Evolutionary conservation across 2,797 vertebrate genomes (phyloP), one percentile per base, ranked within the genome.

Genomic region (Nothura maculosa): DNA sequence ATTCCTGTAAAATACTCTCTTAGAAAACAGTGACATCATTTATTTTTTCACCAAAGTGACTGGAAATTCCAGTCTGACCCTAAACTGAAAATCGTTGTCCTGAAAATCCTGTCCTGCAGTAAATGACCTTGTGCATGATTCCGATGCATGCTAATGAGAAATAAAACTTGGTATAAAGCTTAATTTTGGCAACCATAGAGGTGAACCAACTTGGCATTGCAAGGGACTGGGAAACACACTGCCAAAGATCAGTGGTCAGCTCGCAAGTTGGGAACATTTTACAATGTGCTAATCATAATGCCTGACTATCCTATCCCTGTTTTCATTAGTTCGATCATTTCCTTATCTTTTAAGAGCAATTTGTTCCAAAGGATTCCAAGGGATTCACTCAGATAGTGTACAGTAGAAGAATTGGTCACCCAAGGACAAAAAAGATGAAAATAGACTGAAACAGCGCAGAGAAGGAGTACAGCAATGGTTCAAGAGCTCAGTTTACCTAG

Each of bases 11-110:
- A 60, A 12, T 18, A 66, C 17, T 34, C 12, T 73, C 16, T 47
- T 76, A 25, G 60, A 91, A 83, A 87, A 66, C 48, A 58, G n/a
- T 34, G 30, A 58, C 36, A 64, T 18, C 21, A 30, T 91, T 91
- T 91, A n/a, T 94, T 40, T 40, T 40, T 38, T 92, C 34, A 69
- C 14, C 36, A 27, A n/a, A 45, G 24, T 10, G 19, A 87, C 28
- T 20, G 14, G 24, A 91, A 85, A 80, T 66, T 81, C 45, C 20
- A 60, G 8, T 36, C 50, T 85, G 42, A 5, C 2, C 38, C 45
- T 60, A 32, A 73, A 66, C 2, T 28, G 45, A 55, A 91, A 82
- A 76, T 81, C 45, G 32, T 22, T 75, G 8, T 18, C 0, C 6
- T 47, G 42, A 8, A 38, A 62, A 3, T 38, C 38, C 4, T 17